Evolutionary conservation across 2,797 vertebrate genomes (phyloP).

Genomic region (Spea hammondii): DNA sequence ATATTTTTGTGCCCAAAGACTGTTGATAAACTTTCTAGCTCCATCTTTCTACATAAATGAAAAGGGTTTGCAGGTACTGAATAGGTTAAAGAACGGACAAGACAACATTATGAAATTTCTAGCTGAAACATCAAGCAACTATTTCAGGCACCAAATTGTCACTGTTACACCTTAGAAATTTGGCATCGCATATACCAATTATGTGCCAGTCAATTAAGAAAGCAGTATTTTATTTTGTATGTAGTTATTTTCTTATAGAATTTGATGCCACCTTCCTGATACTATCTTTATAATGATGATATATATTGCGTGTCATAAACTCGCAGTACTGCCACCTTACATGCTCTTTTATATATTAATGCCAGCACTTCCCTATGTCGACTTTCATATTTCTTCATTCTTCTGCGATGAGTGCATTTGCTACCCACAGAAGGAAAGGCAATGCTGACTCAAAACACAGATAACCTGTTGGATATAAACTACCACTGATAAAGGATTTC

Average conservation of each 20-base stretch:
- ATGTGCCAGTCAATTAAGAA: slow-evolving; percentile 20
- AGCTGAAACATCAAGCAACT: not conserved
- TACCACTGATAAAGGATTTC: too few relatives aligned
- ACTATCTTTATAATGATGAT: not conserved
- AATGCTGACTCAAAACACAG: too few relatives aligned
- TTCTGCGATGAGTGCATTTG: too few relatives aligned
- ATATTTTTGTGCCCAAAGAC: too few relatives aligned
- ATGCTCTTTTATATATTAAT: too few relatives aligned
- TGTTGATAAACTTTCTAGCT: too few relatives aligned
- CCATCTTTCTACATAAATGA: too few relatives aligned
- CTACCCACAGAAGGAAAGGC: too few relatives aligned
- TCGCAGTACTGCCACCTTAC: not conserved
- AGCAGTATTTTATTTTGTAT: slow-evolving; percentile 5
- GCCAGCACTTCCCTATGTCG: too few relatives aligned
- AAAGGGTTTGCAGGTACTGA: too few relatives aligned
- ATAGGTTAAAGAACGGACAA: not conserved
- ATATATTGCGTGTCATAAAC: not conserved
- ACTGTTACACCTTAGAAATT: not conserved
- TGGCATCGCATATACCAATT: not conserved
- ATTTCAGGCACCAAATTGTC: not conserved
- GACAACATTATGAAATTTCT: not conserved
- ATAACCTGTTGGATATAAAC: too few relatives aligned
- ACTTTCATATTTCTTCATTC: too few relatives aligned
- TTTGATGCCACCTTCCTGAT: not conserved
- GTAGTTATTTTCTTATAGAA: not conserved